phyloP scores from a whole-genome alignment of 2,797 vertebrate species.

The Heterohyrax brucei region DNA sequence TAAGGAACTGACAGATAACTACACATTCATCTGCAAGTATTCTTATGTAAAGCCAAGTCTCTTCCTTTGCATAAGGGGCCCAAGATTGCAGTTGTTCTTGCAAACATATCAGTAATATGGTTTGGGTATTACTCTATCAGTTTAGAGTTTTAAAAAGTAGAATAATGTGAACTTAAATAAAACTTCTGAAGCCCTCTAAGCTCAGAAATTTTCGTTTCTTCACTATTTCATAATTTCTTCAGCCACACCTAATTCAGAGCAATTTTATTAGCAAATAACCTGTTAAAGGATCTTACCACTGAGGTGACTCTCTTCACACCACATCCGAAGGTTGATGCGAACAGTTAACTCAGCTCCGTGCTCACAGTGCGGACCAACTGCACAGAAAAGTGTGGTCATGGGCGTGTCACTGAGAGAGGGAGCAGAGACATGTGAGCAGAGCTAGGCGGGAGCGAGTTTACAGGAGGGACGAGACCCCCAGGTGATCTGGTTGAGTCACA shows the following conservation, averaged over 20 bases:
- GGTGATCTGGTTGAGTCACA: background rate
- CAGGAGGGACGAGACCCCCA: background rate
- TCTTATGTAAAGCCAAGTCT: background rate
- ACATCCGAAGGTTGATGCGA: background rate
- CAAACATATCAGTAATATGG: background rate
- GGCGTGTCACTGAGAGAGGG: background rate
- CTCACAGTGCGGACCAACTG: background rate
- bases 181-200: background rate
- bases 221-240: slow-evolving; percentile 4
- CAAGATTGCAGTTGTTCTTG: background rate
- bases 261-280: slow-evolving; percentile 17
- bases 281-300: background rate
- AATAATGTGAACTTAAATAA: background rate
- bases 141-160: background rate
- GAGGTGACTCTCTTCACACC: background rate
- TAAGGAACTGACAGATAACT: background rate
- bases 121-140: background rate
- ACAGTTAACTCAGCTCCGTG: background rate
- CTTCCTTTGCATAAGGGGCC: background rate
- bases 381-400: background rate
- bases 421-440: background rate
- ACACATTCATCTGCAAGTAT: background rate
- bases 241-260: background rate
- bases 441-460: background rate
- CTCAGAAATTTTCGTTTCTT: background rate